Evolutionary conservation across 1,140 invertebrate genomes (phyloP), one percentile per base, ranked within the genome.

Genomic region (Zaprionus kolodkinae): DNA sequence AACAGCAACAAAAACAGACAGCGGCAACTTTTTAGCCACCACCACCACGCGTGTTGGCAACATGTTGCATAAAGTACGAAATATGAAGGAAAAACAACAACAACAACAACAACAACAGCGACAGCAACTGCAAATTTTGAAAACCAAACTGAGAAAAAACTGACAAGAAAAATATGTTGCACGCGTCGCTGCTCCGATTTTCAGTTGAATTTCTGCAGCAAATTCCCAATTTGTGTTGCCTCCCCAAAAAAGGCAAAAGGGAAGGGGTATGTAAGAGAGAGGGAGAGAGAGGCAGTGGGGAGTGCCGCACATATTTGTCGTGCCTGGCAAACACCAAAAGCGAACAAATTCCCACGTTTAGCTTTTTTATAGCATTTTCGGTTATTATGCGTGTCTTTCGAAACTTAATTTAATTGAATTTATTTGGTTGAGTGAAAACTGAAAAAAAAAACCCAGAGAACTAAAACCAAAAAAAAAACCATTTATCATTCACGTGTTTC

Each of bases 321-420:
- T 79, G 83, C 79, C 72, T 73, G 72, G 48, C 76, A 72, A 76
- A 79, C 72, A 78, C 76, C 76, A 78, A 74, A 71, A 77, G 66
- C 77, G 64, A 68, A 78, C 57, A 81, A 78, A 81, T 88, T 88
- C 84, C 84, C 84, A 88, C 85, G 84, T 79, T 89, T 72, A 69
- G 72, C 73, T 82, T 35, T 76, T 72, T 45, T 40, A 50, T 40
- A 60, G 68, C 54, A 65, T 27, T 50, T 40, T 72, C 62, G 36
- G 17, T 66, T 78, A 61, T 77, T 74, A 69, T 78, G 78, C 75
- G 75, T 80, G 61, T 77, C 66, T 80, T 70, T 70, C 64, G 56
- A 80, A 74, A 74, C 70, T 70, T 77, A 35, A 61, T 72, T 74
- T 85, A 88, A 88, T 89, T 88, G 75, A 88, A 89, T 88, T 88